Evolutionary conservation across 2,888 invertebrate genomes (phyloP).

Genomic region (Lumbricus terrestris): DNA sequence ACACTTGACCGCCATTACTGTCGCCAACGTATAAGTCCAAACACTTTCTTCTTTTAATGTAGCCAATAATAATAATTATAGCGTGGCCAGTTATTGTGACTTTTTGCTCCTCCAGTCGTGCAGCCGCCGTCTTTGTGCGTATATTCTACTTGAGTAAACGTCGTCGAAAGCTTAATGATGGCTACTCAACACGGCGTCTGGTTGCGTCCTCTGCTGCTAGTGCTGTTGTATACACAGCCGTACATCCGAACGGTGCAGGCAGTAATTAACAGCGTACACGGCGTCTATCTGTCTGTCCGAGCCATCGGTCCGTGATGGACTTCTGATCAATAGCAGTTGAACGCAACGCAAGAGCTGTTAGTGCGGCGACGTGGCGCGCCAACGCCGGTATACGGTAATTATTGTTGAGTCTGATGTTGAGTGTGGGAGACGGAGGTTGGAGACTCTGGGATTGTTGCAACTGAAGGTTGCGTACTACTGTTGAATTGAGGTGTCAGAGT

Average conservation of each 20-base stretch:
- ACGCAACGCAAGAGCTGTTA: neutral
- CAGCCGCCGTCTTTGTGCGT: too few species aligned
- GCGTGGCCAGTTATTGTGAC: neutral
- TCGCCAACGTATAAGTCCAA: neutral
- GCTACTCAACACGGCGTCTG: neutral
- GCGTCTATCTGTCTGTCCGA: neutral
- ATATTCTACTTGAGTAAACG: neutral
- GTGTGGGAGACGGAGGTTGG: too few species aligned
- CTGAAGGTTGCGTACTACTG: too few species aligned
- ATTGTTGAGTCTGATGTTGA: too few species aligned
- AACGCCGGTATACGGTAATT: too few species aligned
- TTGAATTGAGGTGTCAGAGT: too few species aligned
- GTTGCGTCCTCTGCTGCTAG: too few species aligned
- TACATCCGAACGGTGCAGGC: neutral
- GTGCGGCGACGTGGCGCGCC: neutral
- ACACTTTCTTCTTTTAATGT: neutral
- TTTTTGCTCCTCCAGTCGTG: neutral
- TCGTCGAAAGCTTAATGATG: neutral
- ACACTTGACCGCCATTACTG: neutral
- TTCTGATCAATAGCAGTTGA: neutral
- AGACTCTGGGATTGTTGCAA: too few species aligned
- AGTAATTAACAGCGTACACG: neutral
- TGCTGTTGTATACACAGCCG: neutral
- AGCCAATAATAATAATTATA: neutral
- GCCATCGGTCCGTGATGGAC: neutral